Evolutionary conservation across 2,113 vertebrate species (phyloP), one percentile per base, ranked within the genome.

Genomic region (Chlamydotis undulata): DNA sequence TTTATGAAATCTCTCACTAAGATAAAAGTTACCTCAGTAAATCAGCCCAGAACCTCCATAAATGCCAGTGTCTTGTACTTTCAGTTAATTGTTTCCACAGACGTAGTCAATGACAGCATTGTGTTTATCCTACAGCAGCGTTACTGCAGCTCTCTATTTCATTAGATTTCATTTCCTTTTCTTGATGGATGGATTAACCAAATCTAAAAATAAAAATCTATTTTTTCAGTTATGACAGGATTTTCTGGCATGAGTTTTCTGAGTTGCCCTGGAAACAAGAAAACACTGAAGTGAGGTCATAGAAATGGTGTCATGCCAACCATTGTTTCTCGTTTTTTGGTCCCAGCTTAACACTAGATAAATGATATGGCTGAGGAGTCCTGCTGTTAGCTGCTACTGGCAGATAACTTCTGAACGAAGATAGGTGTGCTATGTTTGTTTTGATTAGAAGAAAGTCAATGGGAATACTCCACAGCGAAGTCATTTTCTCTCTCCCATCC

Each of bases 241-340:
- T 93, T 93, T 93, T 95, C 45, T 91, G 79, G 19, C 31, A 25
- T 35, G 33, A 52, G 10, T 65, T 95, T 84, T 92, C 15, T 90
- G 53, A 61, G 73, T 97, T 94, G 59, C 88, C 65, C 65, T 87
- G 73, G 93, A 84, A 96, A 96, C 68, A 73, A 73, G 69, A 84
- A 93, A 93, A 60, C 68, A 87, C 33, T 64, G 19, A 90, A 71
- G 29, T 86, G 68, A 88, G 50, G 61, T 96, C 69, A 79, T 53
- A 82, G 93, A 81, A 87, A 45, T 33, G 25, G n/a, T 75, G 70
- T 78, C 31, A 31, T 7, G 29, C n/a, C 82, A 78, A 28, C 19
- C 26, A 31, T 52, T 89, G 35, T 56, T 91, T 74, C 8, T 14
- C 14, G 23, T 64, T 50, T 87, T 85, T 84, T 78, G 28, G 8